These are phyloP conservation scores for Xyrichtys novacula DNA, from an alignment of 2,797 vertebrate genomes.

Conservation along the genomic window DNA sequence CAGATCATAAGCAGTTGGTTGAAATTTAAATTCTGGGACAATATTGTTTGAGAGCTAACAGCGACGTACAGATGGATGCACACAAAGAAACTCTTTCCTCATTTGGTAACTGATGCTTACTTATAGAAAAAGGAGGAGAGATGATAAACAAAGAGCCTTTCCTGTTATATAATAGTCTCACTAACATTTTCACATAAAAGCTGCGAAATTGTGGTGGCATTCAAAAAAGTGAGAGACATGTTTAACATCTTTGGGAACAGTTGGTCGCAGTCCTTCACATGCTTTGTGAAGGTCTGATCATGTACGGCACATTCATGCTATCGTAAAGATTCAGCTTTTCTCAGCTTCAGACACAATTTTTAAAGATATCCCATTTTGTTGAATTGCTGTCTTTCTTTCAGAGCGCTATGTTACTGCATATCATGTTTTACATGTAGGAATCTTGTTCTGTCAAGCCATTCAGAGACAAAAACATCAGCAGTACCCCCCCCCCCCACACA, in stretches of 20 bases:
- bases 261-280: not conserved
- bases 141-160: not conserved
- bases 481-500: not conserved
- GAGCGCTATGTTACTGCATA: not conserved
- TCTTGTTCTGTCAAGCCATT: not conserved
- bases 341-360: not conserved
- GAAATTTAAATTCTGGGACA: not conserved
- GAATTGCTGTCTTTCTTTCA: not conserved
- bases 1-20: not conserved
- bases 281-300: not conserved
- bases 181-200: slow-evolving; percentile 21
- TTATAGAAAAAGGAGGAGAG: no score
- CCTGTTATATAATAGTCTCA: slow-evolving; percentile 18
- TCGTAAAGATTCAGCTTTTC: not conserved
- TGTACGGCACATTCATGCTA: not conserved
- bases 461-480: not conserved
- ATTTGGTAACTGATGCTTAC: no score
- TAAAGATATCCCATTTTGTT: not conserved
- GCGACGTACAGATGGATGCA: not conserved
- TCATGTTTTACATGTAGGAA: not conserved
- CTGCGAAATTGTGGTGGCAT: no score
- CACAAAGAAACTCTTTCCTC: not conserved
- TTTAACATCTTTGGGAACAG: slow-evolving; percentile 3
- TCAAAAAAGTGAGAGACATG: no score
- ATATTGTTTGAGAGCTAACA: not conserved